These are phyloP conservation scores for Hybos culiciformis DNA, from an alignment of 2,888 invertebrate species.

Conservation along the genomic window DNA sequence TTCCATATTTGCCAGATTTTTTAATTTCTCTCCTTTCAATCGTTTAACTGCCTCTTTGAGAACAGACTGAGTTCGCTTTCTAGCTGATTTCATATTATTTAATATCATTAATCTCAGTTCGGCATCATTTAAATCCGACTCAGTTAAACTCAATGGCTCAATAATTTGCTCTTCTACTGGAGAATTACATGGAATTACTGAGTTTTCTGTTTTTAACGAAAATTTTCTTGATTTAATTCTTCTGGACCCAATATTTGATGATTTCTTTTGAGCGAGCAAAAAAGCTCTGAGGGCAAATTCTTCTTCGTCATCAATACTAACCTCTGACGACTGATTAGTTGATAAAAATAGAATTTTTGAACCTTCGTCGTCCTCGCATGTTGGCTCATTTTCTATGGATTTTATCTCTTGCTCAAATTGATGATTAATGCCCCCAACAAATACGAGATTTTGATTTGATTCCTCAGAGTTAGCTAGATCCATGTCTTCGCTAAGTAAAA, in stretches of 20 bases:
- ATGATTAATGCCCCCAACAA: constrained; percentile 10
- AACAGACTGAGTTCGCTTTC: constrained; percentile 16
- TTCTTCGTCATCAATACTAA: constrained; percentile 23
- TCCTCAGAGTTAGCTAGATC: constrained; percentile 32
- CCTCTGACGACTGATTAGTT: constrained; percentile 11
- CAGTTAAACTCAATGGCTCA: too few species aligned
- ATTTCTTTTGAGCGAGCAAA: too few species aligned
- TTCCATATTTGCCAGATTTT: background rate
- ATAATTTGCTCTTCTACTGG: background rate
- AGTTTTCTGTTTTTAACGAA: too few species aligned
- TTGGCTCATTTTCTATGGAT: background rate
- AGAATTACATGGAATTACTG: background rate
- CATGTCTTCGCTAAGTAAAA: constrained; percentile 33
- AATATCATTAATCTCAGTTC: constrained; percentile 21
- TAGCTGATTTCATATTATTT: constrained; percentile 19
- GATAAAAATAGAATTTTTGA: constrained; percentile 7
- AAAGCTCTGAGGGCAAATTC: constrained; percentile 28
- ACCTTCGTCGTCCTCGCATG: background rate
- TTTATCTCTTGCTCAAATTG: constrained; percentile 16
- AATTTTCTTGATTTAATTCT: too few species aligned
- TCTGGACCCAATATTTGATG: too few species aligned
- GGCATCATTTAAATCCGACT: too few species aligned
- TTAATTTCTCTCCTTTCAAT: constrained; percentile 15
- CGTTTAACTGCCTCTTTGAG: constrained; percentile 31
- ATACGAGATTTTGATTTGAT: constrained; percentile 13